Base-by-base conservation (phyloP, 1,140 invertebrate genomes). In the Brachionus angularis region DNA sequence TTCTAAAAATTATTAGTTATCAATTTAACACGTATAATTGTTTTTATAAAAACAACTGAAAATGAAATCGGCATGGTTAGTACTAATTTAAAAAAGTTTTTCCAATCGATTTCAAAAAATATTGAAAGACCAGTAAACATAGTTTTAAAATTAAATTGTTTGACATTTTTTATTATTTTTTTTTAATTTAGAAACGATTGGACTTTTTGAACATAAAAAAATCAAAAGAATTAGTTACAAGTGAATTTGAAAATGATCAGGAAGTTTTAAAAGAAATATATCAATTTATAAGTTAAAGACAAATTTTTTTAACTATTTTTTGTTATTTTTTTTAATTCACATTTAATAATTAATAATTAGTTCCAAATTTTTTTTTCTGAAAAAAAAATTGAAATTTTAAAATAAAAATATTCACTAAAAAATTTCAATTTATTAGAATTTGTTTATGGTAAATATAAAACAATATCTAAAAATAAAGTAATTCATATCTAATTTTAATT, bases 221-320 rank as follows among this genome's bases (percentile, higher is more conserved):
- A 29, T 58, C 53, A 39, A 58, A 58, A 39, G 53, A 58, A 23
- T 23, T 58, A 4, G n/a, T 58, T 18, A 29, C 36, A 5, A 58
- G 53, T 58, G 53, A 58, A 42, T 58, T 58, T 34, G 53, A 58
- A 27, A 42, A 39, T 58, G 53, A 58, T 33, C 53, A 58, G n/a
- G 53, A 58, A 21, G 39, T 58, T 33, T 58, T 58, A 36, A 58
- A 58, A 39, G 53, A 58, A 58, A 39, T 58, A 1, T 58, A 39
- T 12, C 18, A 58, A 39, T 58, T 58, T 25, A 58, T 58, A n/a
- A 27, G 7, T 52, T 52, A 52, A 29, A 29, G 27, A 52, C 12
- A 29, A 52, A 52, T 52, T 52, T 52, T 52, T 52, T 29, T 52
- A 52, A 25, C 31, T 5, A 52, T 29, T 31, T 25, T 21, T 14